Percentiles rank a stretch among this genome's conserved stretches.
phyloP scores from a whole-genome alignment of 23 tunicate genomes.

The Diplosoma virens region DNA sequence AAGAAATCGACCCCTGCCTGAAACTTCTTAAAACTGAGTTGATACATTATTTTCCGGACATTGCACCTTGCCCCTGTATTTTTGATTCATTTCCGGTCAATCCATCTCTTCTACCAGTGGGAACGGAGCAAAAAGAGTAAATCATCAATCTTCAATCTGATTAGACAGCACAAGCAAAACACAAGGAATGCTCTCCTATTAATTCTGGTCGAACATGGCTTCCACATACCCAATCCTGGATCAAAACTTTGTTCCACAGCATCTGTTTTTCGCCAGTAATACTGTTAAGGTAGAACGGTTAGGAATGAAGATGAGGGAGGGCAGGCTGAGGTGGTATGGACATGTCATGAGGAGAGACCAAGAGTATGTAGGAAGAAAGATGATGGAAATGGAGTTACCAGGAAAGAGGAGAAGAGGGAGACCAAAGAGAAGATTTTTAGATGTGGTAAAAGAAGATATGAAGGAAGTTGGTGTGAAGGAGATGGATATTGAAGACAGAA shows the following conservation, averaged over 20 bases:
- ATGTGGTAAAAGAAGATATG: no score
- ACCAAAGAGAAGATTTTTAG: no score
- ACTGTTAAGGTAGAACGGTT: background rate
- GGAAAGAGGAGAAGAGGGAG: no score
- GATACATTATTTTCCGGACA: conserved; percentile 28
- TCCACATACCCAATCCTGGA: conserved; percentile 16
- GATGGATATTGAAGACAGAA: no score
- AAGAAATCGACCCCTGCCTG: background rate
- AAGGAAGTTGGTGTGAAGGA: no score
- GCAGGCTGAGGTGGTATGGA: conserved; percentile 15
- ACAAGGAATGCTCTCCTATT: conserved; percentile 26
- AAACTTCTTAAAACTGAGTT: conserved; percentile 6
- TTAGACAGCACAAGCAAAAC: conserved; percentile 26
- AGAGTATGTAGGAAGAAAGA: no score
- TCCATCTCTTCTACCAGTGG: conserved; percentile 22
- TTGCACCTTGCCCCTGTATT: conserved; percentile 4
- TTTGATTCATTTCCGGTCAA: background rate
- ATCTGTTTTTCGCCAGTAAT: background rate
- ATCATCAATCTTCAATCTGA: conserved; percentile 19
- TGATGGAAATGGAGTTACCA: no score
- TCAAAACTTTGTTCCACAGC: conserved; percentile 16
- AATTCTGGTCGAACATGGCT: conserved; percentile 45
- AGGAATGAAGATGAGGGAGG: background rate
- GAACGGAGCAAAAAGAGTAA: conserved; percentile 22
- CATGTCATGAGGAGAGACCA: no score